phyloP scores from a whole-genome alignment of 1,140 invertebrate species.

The Holcopasites calliopsidis region DNA sequence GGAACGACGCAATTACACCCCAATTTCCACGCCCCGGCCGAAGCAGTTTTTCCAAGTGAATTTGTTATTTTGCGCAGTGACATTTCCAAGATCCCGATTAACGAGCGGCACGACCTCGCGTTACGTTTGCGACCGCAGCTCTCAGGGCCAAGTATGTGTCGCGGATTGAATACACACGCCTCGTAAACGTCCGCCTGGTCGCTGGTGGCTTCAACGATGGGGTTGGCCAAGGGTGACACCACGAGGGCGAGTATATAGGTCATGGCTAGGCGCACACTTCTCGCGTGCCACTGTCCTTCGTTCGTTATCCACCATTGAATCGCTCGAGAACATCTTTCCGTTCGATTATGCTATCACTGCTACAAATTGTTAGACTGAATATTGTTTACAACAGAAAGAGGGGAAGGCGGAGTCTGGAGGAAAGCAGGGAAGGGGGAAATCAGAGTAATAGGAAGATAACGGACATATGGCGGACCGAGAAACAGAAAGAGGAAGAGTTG shows the following conservation, averaged over 20 bases:
- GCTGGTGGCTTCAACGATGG: slow-evolving; percentile 19
- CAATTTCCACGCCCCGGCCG: too few species aligned
- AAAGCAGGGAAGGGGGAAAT: too few species aligned
- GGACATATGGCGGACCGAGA: too few species aligned
- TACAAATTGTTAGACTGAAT: background rate
- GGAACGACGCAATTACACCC: too few species aligned
- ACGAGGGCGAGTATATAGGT: slow-evolving; percentile 56
- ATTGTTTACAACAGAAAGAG: too few species aligned
- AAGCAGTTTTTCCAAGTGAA: too few species aligned
- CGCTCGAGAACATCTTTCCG: background rate
- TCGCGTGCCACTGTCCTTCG: background rate
- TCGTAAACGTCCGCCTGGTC: background rate
- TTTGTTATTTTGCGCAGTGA: slow-evolving; percentile 33
- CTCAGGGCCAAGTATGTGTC: background rate
- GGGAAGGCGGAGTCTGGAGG: too few species aligned
- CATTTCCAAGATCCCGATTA: slow-evolving; percentile 55
- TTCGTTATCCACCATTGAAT: background rate
- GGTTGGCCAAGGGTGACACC: slow-evolving; percentile 34
- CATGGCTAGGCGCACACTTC: slow-evolving; percentile 43
- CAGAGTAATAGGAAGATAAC: too few species aligned
- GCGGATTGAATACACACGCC: background rate
- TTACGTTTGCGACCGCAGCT: slow-evolving; percentile 5
- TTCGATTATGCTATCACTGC: background rate
- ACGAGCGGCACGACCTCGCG: slow-evolving; percentile 47
- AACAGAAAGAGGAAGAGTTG: too few species aligned